phyloP scores from a whole-genome alignment of 1,140 invertebrate genomes.

The Pygmarrhopalites habei region DNA sequence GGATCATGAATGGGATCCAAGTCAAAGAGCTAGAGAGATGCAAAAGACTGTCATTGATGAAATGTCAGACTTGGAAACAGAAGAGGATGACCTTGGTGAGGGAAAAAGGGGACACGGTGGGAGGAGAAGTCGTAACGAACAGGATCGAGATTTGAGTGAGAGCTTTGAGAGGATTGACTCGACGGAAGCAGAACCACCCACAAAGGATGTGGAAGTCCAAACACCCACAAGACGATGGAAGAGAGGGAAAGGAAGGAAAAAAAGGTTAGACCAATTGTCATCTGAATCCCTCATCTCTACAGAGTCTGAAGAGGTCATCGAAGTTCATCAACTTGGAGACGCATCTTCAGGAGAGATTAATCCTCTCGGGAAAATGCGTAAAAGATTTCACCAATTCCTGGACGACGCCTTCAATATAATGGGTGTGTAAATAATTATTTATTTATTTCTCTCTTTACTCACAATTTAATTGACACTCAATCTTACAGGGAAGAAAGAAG shows the following conservation, averaged over 20 bases:
- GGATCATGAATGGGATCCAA: background rate
- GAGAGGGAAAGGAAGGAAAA: slow-evolving; percentile 7
- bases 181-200: slow-evolving; percentile 9
- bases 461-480: no score
- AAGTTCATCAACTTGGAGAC: slow-evolving; percentile 7
- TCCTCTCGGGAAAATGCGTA: slow-evolving; percentile 51
- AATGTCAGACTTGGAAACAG: no score
- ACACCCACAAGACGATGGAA: slow-evolving; percentile 25
- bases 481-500: slow-evolving; percentile 26
- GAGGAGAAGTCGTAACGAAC: slow-evolving; percentile 6
- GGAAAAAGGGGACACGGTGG: no score
- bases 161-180: slow-evolving; percentile 20
- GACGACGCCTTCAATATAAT: slow-evolving; percentile 62
- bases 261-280: slow-evolving; percentile 1
- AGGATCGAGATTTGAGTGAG: slow-evolving; percentile 35
- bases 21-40: background rate
- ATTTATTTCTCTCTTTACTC: no score
- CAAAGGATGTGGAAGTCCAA: slow-evolving; percentile 34
- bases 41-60: background rate
- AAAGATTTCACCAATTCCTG: slow-evolving; percentile 57
- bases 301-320: slow-evolving; percentile 33
- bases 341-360: slow-evolving; percentile 26
- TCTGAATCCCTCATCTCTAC: slow-evolving; percentile 26
- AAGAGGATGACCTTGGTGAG: no score
- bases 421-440: no score